These are phyloP conservation scores for Haliaeetus albicilla DNA, from an alignment of 2,797 vertebrate species.

Conservation along the genomic window DNA sequence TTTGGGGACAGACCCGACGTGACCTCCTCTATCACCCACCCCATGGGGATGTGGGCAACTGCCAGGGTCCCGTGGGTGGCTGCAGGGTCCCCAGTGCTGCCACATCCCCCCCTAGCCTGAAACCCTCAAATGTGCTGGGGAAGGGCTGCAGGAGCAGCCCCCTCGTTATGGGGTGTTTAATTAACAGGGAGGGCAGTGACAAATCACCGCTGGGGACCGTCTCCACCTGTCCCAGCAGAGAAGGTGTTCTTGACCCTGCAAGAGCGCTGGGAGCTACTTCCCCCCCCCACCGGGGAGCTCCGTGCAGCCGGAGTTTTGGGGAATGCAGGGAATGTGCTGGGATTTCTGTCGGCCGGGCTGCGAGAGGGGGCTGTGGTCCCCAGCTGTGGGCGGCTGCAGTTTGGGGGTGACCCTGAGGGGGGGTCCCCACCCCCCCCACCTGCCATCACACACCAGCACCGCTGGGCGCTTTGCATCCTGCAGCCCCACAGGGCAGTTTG, in stretches of 20 bases:
- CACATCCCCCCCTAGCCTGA: accelerated
- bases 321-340: background rate
- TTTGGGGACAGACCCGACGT: background rate
- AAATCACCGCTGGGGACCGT: accelerated
- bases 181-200: accelerated
- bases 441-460: accelerated
- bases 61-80: accelerated
- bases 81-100: background rate
- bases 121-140: accelerated
- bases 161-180: accelerated
- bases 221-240: background rate
- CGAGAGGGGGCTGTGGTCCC: background rate
- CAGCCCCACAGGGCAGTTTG: accelerated
- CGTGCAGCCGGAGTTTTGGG: background rate
- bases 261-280: background rate
- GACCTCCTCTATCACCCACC: accelerated
- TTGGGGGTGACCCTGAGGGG: background rate
- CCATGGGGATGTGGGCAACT: accelerated
- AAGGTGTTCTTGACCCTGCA: accelerated
- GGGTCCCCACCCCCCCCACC: background rate
- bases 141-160: accelerated
- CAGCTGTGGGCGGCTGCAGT: accelerated
- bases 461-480: accelerated
- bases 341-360: background rate
- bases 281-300: background rate